Conservation (phyloP, 1,140 invertebrate genomes). For the Trinorchestia longiramus region DNA sequence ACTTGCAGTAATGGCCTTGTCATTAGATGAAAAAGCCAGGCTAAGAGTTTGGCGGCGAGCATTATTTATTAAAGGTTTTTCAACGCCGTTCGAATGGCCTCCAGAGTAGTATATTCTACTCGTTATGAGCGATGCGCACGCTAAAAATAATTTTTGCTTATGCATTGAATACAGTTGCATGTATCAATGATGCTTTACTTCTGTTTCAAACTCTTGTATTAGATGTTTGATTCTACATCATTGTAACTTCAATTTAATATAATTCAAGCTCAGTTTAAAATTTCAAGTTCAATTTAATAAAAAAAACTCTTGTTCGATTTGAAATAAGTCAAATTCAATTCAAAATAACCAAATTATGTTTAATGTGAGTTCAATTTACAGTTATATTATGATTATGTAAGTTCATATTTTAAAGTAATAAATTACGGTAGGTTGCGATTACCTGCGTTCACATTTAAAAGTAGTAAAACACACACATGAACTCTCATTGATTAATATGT, state of each 20-base stretch:
- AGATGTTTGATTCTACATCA: neutral
- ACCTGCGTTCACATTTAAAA: no score
- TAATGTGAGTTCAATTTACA: no score
- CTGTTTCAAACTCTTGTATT: neutral
- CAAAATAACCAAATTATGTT: neutral
- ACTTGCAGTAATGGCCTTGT: constrained; percentile 32
- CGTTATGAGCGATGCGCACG: neutral
- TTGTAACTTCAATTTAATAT: neutral
- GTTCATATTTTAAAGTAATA: no score
- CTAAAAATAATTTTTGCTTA: neutral
- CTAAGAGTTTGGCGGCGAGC: neutral
- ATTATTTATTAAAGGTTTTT: constrained; percentile 9
- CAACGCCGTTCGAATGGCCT: neutral
- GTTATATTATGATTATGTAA: no score
- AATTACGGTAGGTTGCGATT: no score
- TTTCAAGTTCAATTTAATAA: neutral
- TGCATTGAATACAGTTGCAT: neutral
- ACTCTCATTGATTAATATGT: no score
- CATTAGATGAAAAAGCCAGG: constrained; percentile 26
- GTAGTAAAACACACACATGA: no score
- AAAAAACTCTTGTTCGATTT: no score
- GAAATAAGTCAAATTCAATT: neutral
- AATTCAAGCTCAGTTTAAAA: neutral
- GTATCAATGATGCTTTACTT: neutral
- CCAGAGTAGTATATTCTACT: neutral